These are phyloP conservation scores for Platygyra sinensis DNA, from an alignment of 64 coral and sea anemone species.

Conservation along the genomic window DNA sequence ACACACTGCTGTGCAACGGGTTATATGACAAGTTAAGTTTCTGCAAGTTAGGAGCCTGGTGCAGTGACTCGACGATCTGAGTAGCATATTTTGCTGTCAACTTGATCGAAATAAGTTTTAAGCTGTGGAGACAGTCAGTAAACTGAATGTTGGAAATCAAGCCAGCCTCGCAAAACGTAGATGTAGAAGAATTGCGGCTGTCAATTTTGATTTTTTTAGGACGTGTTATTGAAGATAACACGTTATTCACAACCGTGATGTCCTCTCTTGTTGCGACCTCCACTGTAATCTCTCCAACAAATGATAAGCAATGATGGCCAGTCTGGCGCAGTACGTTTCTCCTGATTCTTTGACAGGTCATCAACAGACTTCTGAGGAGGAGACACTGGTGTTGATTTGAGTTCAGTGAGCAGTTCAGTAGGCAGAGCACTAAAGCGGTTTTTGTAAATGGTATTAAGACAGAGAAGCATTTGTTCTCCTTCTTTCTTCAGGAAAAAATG, in stretches of 20 bases:
- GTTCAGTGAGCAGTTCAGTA: background rate
- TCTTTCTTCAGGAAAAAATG: background rate
- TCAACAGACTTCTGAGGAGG: background rate
- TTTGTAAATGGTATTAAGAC: background rate
- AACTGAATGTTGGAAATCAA: background rate
- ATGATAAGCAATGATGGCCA: background rate
- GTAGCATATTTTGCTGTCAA: background rate
- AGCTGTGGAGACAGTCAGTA: background rate
- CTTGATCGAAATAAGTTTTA: background rate
- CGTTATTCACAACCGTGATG: background rate
- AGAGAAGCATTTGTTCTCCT: background rate
- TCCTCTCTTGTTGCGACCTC: background rate
- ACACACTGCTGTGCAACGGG: background rate
- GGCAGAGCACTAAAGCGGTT: background rate
- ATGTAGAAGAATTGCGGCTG: no score
- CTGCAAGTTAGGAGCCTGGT: background rate
- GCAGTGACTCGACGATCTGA: background rate
- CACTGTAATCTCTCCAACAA: background rate
- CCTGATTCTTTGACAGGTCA: background rate
- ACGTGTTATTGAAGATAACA: background rate
- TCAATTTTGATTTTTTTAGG: background rate
- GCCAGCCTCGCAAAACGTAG: background rate
- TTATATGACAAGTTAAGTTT: background rate
- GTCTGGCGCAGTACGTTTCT: background rate
- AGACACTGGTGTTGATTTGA: constrained; percentile 12